Percentiles rank a stretch among this genome's conserved stretches.
Evolutionary conservation across 1,140 invertebrate species (phyloP).

Genomic region (Lasaia peninsularis): DNA sequence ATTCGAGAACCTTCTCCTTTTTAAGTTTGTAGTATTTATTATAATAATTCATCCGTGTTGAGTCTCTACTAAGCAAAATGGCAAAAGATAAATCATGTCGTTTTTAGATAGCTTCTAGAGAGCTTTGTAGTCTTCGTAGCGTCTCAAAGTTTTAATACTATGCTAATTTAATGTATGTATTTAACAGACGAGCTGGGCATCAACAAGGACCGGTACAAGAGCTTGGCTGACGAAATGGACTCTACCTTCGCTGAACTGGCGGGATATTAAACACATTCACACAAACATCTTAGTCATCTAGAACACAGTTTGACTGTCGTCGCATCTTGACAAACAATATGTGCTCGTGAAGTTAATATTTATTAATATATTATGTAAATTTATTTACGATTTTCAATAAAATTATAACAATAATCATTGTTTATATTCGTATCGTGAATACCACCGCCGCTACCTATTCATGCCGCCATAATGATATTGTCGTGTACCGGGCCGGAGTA

Average conservation of each 20-base stretch:
- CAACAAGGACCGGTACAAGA: constrained; percentile 99
- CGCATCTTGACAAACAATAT: constrained; percentile 36
- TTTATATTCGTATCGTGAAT: constrained; percentile 14
- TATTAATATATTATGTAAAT: constrained; percentile 76
- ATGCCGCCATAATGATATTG: background rate
- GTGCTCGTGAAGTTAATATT: constrained; percentile 72
- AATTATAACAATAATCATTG: constrained; percentile 66
- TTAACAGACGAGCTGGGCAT: constrained; percentile 95
- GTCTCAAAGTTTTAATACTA: background rate
- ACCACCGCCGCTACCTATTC: no score
- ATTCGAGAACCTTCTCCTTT: no score
- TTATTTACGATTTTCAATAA: constrained; percentile 78
- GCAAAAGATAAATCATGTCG: no score
- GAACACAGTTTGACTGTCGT: constrained; percentile 34
- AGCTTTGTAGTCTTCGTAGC: background rate
- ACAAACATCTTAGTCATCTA: constrained; percentile 39
- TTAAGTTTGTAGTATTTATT: no score
- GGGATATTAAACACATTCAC: constrained; percentile 82
- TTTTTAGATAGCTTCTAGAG: background rate
- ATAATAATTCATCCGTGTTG: no score
- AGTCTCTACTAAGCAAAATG: no score
- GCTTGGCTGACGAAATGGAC: constrained; percentile 96
- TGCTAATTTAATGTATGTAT: constrained; percentile 6
- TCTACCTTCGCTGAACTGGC: constrained; percentile 97
- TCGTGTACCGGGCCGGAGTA: no score